Evolutionary conservation across 2,113 vertebrate species (phyloP).

Genomic region (Nansenia antarctica): DNA sequence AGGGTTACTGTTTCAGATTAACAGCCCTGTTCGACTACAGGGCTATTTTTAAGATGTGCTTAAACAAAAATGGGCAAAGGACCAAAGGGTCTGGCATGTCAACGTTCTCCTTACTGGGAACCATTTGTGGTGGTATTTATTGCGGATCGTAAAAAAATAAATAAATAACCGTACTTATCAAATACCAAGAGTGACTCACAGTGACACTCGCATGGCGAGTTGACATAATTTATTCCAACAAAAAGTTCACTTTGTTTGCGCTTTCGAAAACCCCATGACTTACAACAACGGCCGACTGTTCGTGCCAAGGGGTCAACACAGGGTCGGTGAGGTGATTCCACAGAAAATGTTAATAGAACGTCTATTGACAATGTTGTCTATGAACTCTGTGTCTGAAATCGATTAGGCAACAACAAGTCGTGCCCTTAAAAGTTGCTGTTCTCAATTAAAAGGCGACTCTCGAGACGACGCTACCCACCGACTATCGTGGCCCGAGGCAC

Average conservation of each 20-base stretch:
- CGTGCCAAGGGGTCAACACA: neutral
- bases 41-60: conserved; percentile 65
- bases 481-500: conserved; percentile 41
- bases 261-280: neutral
- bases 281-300: conserved; percentile 10
- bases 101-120: conserved; percentile 33
- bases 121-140: conserved; percentile 41
- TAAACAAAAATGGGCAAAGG: conserved; percentile 55
- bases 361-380: neutral
- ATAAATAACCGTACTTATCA: conserved; percentile 43
- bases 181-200: conserved; percentile 52
- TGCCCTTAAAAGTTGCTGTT: neutral
- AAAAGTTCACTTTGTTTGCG: conserved; percentile 8
- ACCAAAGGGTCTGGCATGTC: conserved; percentile 34
- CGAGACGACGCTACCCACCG: conserved; percentile 49
- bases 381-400: too few relatives aligned
- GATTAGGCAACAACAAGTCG: too few relatives aligned
- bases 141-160: conserved; percentile 53
- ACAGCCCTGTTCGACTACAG: conserved; percentile 50
- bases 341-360: neutral
- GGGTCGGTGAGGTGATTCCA: conserved; percentile 10
- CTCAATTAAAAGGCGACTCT: conserved; percentile 3
- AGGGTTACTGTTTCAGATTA: conserved; percentile 66
- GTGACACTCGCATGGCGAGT: conserved; percentile 25
- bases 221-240: conserved; percentile 30